phyloP scores from a whole-genome alignment of 2,888 invertebrate species.

The Tanytarsus gracilentus region DNA sequence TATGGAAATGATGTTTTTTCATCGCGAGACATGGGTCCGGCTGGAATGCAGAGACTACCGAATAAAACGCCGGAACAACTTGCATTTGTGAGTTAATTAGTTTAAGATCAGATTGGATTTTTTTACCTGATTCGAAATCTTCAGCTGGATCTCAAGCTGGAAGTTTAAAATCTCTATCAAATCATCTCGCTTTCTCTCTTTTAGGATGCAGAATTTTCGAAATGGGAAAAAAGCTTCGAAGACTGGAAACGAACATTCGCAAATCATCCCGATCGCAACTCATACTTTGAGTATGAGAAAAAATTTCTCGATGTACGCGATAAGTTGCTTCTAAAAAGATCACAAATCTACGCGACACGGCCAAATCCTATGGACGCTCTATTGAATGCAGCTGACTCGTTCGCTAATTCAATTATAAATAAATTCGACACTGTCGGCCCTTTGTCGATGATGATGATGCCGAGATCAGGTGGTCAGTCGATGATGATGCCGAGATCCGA shows the following conservation, averaged over 20 bases:
- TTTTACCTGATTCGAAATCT: too few species aligned
- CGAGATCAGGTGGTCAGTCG: too few species aligned
- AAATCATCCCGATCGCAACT: slow-evolving; percentile 82
- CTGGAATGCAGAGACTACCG: too few species aligned
- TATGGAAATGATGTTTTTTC: too few species aligned
- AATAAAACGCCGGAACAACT: background rate
- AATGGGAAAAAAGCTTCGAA: slow-evolving; percentile 87
- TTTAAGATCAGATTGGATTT: background rate
- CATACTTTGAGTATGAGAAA: slow-evolving; percentile 75
- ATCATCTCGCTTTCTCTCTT: background rate
- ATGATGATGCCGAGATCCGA: too few species aligned
- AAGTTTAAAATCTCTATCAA: background rate
- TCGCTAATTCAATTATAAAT: background rate
- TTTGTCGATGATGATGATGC: too few species aligned
- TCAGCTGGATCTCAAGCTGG: too few species aligned
- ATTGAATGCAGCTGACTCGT: background rate
- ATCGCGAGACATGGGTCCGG: too few species aligned
- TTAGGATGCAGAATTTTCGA: slow-evolving; percentile 68
- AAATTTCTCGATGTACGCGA: slow-evolving; percentile 80
- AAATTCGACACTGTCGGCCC: too few species aligned
- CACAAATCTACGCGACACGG: background rate
- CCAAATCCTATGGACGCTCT: background rate
- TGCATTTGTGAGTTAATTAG: background rate
- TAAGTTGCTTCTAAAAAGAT: slow-evolving; percentile 48
- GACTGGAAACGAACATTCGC: slow-evolving; percentile 78